A percentile compares a stretch with the other conserved stretches of the same genome.
Conservation (phyloP, 2,113 vertebrate species). For the Mustela nigripes region DNA sequence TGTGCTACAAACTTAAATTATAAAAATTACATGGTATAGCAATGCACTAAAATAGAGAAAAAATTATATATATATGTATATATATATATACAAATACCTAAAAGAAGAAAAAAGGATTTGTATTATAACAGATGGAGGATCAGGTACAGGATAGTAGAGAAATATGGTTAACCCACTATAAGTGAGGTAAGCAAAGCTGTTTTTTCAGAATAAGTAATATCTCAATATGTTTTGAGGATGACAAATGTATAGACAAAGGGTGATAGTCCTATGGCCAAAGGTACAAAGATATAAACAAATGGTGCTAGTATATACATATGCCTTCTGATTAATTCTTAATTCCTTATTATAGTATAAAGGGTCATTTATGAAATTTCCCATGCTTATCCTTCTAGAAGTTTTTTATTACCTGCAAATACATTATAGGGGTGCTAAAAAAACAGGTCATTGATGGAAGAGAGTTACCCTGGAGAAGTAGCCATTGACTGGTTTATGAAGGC, state of each 20-base stretch:
- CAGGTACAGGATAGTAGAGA: not conserved
- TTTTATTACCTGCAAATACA: not conserved
- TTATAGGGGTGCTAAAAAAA: not conserved
- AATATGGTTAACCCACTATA: not conserved
- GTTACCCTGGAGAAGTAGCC: not conserved
- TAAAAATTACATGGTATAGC: not conserved
- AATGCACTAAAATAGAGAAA: not conserved
- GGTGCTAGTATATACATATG: not conserved
- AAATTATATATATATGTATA: not conserved
- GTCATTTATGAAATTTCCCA: not conserved
- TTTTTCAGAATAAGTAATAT: not conserved
- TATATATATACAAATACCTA: not conserved
- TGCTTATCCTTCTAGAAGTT: not conserved
- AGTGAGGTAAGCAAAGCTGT: not conserved
- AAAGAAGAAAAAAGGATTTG: not conserved
- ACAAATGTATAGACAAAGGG: not conserved
- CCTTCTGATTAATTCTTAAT: not conserved
- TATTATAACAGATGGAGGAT: not conserved
- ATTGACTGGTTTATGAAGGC: not conserved
- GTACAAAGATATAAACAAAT: not conserved
- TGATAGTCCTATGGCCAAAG: no score
- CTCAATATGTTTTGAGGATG: not conserved
- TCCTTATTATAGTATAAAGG: not conserved
- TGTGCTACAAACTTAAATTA: not conserved
- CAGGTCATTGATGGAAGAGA: rapidly evolving